phyloP scores from a whole-genome alignment of 2,797 vertebrate genomes.

The Australoheros facetus region DNA sequence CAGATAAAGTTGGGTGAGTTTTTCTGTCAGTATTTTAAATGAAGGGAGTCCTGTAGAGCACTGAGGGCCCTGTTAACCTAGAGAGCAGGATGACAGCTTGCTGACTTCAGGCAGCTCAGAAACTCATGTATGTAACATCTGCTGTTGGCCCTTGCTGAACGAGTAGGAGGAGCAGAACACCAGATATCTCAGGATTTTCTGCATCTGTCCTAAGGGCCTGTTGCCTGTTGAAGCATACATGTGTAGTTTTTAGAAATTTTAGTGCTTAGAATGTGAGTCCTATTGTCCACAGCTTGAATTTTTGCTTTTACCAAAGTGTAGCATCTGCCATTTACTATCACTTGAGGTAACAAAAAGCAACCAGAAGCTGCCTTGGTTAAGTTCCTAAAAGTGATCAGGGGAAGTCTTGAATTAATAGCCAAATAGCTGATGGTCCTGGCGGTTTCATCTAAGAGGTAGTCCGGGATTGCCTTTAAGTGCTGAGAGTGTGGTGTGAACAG shows the following conservation, averaged over 20 bases:
- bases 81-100: conserved; percentile 47
- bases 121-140: conserved; percentile 44
- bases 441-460: not conserved
- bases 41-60: not conserved
- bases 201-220: conserved; percentile 34
- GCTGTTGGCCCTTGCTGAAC: conserved; percentile 39
- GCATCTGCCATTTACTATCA: not conserved
- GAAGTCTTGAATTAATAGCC: not conserved
- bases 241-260: conserved; percentile 31
- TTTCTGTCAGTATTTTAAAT: conserved; percentile 6
- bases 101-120: conserved; percentile 35
- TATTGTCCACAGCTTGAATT: not conserved
- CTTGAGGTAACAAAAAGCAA: not conserved
- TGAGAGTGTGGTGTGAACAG: not conserved
- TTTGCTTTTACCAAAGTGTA: not conserved
- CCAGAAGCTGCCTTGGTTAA: not conserved
- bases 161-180: conserved; percentile 46
- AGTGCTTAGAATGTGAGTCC: not conserved
- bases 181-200: conserved; percentile 29
- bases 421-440: not conserved
- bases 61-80: conserved; percentile 27
- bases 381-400: not conserved
- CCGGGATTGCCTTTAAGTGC: not conserved
- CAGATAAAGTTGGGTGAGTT: not conserved
- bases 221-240: conserved; percentile 1